These are phyloP conservation scores for Lepidiolamprologus cunningtoni DNA, from an alignment of 2,113 vertebrate species.

Conservation along the genomic window DNA sequence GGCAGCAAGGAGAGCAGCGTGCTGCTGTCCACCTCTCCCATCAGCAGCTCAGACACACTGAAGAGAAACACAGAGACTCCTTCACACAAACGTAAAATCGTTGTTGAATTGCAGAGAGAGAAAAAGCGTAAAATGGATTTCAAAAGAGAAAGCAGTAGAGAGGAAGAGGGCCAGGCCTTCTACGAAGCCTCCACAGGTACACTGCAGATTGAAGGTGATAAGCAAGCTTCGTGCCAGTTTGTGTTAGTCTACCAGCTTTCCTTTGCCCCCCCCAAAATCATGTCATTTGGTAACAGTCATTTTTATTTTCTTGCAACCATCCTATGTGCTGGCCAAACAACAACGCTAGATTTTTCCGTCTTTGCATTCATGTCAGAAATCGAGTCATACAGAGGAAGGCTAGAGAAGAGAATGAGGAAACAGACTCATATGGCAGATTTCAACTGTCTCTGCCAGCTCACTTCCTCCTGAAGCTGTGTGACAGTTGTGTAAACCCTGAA, in stretches of 20 bases:
- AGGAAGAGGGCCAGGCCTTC: background rate
- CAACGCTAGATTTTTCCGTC: background rate
- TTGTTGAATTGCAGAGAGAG: background rate
- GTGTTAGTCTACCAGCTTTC: background rate
- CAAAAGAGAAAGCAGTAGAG: background rate
- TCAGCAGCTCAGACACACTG: slow-evolving; percentile 91
- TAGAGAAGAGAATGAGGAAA: slow-evolving; percentile 50
- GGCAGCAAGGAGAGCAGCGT: slow-evolving; percentile 86
- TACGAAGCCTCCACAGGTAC: background rate
- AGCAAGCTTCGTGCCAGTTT: background rate
- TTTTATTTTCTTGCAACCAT: background rate
- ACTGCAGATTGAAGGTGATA: background rate
- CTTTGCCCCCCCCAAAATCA: accelerated
- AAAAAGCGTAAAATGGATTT: background rate
- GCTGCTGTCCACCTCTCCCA: slow-evolving; percentile 96
- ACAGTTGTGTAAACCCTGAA: slow-evolving; percentile 3
- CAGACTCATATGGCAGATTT: slow-evolving; percentile 35
- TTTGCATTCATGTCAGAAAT: background rate
- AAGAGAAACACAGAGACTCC: background rate
- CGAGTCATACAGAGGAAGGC: background rate
- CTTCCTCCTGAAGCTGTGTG: slow-evolving; percentile 48
- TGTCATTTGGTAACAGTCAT: background rate
- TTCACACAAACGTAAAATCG: background rate
- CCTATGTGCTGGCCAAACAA: background rate
- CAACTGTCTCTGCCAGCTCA: slow-evolving; percentile 48